phyloP scores from a whole-genome alignment of 2,797 vertebrate genomes.

The Acanthurus tractus region DNA sequence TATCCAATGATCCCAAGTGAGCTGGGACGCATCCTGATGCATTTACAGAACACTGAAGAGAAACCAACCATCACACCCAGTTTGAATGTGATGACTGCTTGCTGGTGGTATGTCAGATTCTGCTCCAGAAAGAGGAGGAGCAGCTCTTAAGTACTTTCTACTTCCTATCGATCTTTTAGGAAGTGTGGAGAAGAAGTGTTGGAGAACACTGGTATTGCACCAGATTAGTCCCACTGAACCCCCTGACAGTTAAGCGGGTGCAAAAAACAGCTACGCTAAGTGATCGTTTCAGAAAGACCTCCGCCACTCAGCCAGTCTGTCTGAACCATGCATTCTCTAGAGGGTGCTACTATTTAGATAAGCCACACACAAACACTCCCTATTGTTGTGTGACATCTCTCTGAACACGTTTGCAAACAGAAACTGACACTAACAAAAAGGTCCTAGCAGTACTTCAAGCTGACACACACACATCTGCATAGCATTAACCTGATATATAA shows the following conservation, averaged over 20 bases:
- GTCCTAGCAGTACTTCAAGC: conserved; percentile 55
- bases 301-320: conserved; percentile 1
- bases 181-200: conserved; percentile 28
- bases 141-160: conserved; percentile 36
- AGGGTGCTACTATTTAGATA: conserved; percentile 53
- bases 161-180: conserved; percentile 25
- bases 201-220: not conserved
- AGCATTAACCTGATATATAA: conserved; percentile 74
- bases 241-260: conserved; percentile 25
- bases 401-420: conserved; percentile 52
- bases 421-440: conserved; percentile 43
- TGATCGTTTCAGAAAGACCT: not conserved
- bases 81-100: conserved; percentile 60
- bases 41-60: conserved; percentile 38
- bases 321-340: conserved; percentile 20
- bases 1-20: conserved; percentile 62
- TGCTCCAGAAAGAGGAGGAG: conserved; percentile 39
- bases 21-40: conserved; percentile 29
- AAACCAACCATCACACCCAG: conserved; percentile 22
- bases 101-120: conserved; percentile 72
- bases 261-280: conserved; percentile 24
- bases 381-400: conserved; percentile 46
- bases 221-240: conserved; percentile 19
- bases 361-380: conserved; percentile 50
- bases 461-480: conserved; percentile 77